These are phyloP conservation scores for Amorpha juglandis DNA, from an alignment of 2,888 invertebrate genomes.

Conservation along the genomic window DNA sequence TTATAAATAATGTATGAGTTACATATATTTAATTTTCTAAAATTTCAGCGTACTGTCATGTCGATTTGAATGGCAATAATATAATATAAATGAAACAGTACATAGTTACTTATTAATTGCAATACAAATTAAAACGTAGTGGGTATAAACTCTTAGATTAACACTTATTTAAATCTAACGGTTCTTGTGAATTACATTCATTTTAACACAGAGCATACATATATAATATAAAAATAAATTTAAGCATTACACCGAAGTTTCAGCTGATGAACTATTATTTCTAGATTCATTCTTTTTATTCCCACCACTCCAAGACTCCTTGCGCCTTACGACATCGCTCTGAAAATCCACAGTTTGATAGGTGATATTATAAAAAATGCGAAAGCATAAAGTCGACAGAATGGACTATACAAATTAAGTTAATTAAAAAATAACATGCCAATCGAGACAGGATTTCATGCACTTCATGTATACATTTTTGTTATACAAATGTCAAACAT, in stretches of 20 bases:
- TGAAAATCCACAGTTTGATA: conserved; percentile 58
- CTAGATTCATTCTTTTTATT: conserved; percentile 67
- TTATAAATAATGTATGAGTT: not conserved
- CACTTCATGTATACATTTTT: not conserved
- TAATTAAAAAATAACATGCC: conserved; percentile 5
- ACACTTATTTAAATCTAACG: conserved; percentile 7
- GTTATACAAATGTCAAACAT: not conserved
- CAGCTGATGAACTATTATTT: conserved; percentile 73
- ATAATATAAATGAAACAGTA: not conserved
- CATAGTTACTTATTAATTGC: not conserved
- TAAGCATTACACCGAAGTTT: conserved; percentile 76
- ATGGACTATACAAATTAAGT: not conserved
- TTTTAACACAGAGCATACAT: conserved; percentile 3
- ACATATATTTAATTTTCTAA: not conserved
- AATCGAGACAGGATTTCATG: not conserved
- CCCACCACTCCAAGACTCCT: conserved; percentile 77
- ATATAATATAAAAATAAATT: conserved; percentile 3
- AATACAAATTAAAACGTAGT: not conserved
- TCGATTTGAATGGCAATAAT: not conserved
- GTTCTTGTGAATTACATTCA: conserved; percentile 3
- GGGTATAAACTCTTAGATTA: not conserved
- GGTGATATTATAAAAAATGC: not conserved
- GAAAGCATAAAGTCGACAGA: not conserved
- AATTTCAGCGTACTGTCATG: not conserved
- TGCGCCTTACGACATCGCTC: conserved; percentile 75